These are phyloP conservation scores for Trichonephila clavata DNA, from an alignment of 1,140 invertebrate genomes.

Conservation along the genomic window DNA sequence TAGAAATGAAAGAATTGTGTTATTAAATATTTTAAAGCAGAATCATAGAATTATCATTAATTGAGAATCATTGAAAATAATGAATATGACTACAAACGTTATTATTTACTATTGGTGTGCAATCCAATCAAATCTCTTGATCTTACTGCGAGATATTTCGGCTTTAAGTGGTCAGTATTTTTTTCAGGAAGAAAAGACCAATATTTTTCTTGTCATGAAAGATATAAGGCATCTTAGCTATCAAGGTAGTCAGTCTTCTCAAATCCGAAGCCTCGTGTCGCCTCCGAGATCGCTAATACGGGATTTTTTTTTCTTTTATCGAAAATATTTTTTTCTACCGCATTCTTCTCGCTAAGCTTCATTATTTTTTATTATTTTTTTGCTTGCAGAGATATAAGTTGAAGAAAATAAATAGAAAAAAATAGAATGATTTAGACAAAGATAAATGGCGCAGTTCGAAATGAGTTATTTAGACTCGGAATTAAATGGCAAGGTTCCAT, in stretches of 20 bases:
- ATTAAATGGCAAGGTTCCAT: background rate
- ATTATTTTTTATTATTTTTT: background rate
- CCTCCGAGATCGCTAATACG: slow-evolving; percentile 26
- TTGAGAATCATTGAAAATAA: slow-evolving; percentile 16
- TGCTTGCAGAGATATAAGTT: slow-evolving; percentile 33
- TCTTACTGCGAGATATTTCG: background rate
- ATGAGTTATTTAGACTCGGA: slow-evolving; percentile 33
- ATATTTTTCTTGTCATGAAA: slow-evolving; percentile 60
- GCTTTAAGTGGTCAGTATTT: slow-evolving; percentile 22
- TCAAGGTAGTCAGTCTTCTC: slow-evolving; percentile 2
- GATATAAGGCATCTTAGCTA: slow-evolving; percentile 47
- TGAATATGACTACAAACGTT: background rate
- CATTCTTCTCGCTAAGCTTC: background rate
- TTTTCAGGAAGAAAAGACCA: slow-evolving; percentile 6
- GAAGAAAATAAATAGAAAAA: slow-evolving; percentile 25
- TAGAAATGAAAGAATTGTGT: too few species aligned
- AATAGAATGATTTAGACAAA: slow-evolving; percentile 15
- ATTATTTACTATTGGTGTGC: background rate
- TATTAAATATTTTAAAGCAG: too few species aligned
- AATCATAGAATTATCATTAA: background rate
- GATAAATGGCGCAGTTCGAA: slow-evolving; percentile 41
- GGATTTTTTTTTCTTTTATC: slow-evolving; percentile 15
- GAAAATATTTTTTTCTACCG: background rate
- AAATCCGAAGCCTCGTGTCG: slow-evolving; percentile 15
- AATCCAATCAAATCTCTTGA: background rate